Conservation (phyloP, 37 sponge, comb jelly and placozoan genomes). For the Aphrocallistes beatrix region DNA sequence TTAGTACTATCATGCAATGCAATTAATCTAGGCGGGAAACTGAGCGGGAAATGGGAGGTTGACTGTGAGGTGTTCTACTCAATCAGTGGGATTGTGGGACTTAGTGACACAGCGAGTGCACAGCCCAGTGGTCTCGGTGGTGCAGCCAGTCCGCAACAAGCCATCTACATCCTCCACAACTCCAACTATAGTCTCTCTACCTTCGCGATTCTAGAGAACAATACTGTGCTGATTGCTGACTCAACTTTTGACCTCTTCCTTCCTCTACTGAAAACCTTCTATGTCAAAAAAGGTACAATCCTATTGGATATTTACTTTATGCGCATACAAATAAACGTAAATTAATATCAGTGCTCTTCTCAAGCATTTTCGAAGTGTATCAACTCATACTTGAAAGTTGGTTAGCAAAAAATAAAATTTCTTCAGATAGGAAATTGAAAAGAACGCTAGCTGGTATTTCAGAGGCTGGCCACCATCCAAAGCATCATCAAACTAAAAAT, state of each 20-base stretch:
- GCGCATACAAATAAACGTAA: too few relatives aligned
- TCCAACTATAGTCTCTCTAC: background rate
- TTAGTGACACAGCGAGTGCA: background rate
- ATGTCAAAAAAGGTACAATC: background rate
- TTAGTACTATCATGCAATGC: too few relatives aligned
- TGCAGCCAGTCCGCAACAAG: background rate
- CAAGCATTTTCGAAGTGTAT: too few relatives aligned
- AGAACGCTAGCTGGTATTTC: too few relatives aligned
- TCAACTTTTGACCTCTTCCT: background rate
- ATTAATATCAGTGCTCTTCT: too few relatives aligned
- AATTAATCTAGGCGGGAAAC: background rate
- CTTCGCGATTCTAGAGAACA: background rate
- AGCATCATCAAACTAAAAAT: too few relatives aligned
- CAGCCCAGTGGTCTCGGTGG: background rate
- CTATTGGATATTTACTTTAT: too few relatives aligned
- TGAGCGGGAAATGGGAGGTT: background rate
- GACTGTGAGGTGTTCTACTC: constrained; percentile 5
- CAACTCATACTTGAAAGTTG: too few relatives aligned
- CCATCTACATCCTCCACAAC: background rate
- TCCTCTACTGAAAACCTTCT: background rate
- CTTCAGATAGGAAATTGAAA: too few relatives aligned
- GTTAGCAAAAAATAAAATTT: too few relatives aligned
- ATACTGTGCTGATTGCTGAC: background rate
- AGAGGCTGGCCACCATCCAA: too few relatives aligned
- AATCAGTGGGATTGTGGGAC: background rate